Evolutionary conservation across 2,888 invertebrate species (phyloP), one percentile per base, ranked within the genome.

Genomic region (Neoitamus cyanurus): DNA sequence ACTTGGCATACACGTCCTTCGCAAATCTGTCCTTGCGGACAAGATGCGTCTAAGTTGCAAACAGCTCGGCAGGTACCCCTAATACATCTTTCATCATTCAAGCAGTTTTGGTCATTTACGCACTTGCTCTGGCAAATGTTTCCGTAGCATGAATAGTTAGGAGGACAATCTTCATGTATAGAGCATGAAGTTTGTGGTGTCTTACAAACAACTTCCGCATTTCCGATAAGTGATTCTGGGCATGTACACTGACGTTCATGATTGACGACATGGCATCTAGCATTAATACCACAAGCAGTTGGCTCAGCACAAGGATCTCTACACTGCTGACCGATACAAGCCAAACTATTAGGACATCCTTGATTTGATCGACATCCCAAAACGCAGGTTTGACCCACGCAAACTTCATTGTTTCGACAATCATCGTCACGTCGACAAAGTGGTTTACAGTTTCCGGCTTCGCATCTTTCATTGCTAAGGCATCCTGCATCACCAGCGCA

Each of bases 381-480:
- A 9, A 94, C 91, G 89, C 98, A 98, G 84, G 95, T 93, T 34
- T 97, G 92, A 31, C 95, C 95, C 89, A 96, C 94, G 88, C 97
- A 98, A 83, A 97, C 94, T 92, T 97, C 97, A 46, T 96, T 97
- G 87, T 94, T 95, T 80, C 96, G 94, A 88, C 98, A 98, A 89
- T 97, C 97, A 87, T 95, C 95, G 89, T 97, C 97, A 83, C 94
- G 93, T 78, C 96, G 94, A 88, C 97, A 97, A 1, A 97, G 93
- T 0, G 96, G 95, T 87, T 96, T 96, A 89, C 97, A 97, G 2
- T 96, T 94, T 82, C 97, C 96, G n/a, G 87, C 92, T 89, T 91
- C 90, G 84, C 92, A 92, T 20, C 91, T 89, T 91, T 97, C 97
- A 87, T 97, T 97, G 89, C 94, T 95, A 87, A 97, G 92, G 87